These are phyloP conservation scores for Syrmaticus mikado DNA, from an alignment of 2,113 vertebrate species.

Conservation along the genomic window DNA sequence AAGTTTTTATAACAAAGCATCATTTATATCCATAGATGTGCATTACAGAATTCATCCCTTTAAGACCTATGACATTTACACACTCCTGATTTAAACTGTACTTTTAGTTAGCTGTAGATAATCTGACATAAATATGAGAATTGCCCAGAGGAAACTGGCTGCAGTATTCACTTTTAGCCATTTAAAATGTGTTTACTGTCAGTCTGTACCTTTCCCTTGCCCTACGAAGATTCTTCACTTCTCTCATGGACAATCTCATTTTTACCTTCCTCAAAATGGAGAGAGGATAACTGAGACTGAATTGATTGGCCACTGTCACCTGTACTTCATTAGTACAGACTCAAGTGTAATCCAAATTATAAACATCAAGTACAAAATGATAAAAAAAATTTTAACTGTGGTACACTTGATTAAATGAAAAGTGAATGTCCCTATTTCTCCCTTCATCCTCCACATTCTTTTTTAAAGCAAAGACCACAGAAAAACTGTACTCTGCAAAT, in stretches of 20 bases:
- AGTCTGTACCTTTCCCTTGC: background rate
- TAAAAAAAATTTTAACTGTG: background rate
- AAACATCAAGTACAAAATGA: background rate
- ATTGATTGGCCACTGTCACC: rapidly evolving
- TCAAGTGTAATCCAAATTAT: background rate
- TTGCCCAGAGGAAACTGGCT: background rate
- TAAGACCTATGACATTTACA: background rate
- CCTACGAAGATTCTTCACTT: background rate
- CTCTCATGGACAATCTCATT: background rate
- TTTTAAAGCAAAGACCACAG: background rate
- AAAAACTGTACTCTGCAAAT: background rate
- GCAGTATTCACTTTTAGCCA: background rate
- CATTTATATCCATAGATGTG: background rate
- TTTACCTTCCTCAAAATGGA: background rate
- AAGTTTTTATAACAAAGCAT: background rate
- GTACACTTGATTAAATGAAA: background rate
- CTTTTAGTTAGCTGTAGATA: background rate
- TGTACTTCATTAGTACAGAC: background rate
- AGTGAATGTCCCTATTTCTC: background rate
- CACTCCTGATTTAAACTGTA: background rate
- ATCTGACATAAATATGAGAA: background rate
- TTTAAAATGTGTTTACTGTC: background rate
- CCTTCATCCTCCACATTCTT: background rate
- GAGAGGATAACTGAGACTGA: background rate
- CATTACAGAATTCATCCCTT: background rate